These are phyloP conservation scores for Sesia apiformis DNA, from an alignment of 2,888 invertebrate species.

Conservation along the genomic window DNA sequence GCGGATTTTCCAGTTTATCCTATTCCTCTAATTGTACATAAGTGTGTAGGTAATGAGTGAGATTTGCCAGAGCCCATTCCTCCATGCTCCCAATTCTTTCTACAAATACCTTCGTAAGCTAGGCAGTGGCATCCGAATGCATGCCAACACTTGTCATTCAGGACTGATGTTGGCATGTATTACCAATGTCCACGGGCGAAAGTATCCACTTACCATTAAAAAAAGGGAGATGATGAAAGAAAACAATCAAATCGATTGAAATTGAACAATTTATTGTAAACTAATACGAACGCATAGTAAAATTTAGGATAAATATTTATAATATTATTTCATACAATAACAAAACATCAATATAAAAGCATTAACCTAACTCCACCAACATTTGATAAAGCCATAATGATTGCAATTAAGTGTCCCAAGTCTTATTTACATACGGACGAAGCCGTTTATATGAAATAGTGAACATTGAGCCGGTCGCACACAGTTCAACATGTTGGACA, in stretches of 20 bases:
- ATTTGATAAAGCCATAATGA: conserved; percentile 59
- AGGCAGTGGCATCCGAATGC: too few species aligned
- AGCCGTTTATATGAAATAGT: conserved; percentile 19
- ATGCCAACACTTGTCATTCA: too few species aligned
- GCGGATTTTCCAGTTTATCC: too few species aligned
- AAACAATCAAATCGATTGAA: conserved; percentile 26
- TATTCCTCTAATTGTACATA: too few species aligned
- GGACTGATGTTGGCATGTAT: too few species aligned
- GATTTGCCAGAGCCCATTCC: too few species aligned
- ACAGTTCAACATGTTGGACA: background rate
- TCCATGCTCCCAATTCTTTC: too few species aligned
- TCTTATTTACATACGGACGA: conserved; percentile 39
- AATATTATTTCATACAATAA: conserved; percentile 63
- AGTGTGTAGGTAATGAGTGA: too few species aligned
- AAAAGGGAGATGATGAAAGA: background rate
- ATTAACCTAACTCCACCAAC: conserved; percentile 64
- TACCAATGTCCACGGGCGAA: too few species aligned
- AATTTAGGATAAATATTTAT: conserved; percentile 72
- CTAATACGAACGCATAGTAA: conserved; percentile 71
- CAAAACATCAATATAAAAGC: conserved; percentile 66
- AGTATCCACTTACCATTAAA: too few species aligned
- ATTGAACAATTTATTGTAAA: conserved; percentile 71
- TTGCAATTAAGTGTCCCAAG: conserved; percentile 29
- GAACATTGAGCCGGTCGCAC: conserved; percentile 14
- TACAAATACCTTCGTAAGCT: too few species aligned